These are phyloP conservation scores for Axea sp. DNA, from an alignment of 2,888 invertebrate genomes.

Conservation along the genomic window DNA sequence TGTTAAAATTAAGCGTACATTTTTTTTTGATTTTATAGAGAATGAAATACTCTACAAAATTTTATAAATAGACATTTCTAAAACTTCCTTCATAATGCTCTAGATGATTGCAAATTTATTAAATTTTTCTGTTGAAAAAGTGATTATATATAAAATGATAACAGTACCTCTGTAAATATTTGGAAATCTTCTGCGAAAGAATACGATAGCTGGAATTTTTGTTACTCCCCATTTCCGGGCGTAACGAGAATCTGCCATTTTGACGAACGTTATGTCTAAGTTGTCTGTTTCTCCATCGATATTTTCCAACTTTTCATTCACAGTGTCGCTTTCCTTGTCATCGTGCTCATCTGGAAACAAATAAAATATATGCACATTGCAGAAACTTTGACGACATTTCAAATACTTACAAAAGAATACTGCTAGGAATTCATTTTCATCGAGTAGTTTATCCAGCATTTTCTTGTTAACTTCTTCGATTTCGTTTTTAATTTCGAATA, in stretches of 20 bases:
- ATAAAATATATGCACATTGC: too few species aligned
- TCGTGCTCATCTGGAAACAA: conserved; percentile 88
- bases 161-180: conserved; percentile 96
- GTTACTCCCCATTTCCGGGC: conserved; percentile 97
- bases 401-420: conserved; percentile 95
- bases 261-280: conserved; percentile 95
- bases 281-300: conserved; percentile 97
- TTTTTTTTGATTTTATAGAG: too few species aligned
- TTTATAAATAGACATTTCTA: too few species aligned
- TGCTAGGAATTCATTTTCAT: conserved; percentile 96
- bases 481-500: conserved; percentile 96
- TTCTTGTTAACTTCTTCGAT: conserved; percentile 98
- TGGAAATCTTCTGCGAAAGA: conserved; percentile 94
- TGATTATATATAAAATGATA: too few species aligned
- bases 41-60: too few species aligned
- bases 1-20: too few species aligned
- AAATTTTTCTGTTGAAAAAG: too few species aligned
- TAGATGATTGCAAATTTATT: too few species aligned
- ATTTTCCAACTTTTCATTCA: conserved; percentile 92
- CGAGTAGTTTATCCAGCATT: conserved; percentile 95
- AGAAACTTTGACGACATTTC: too few species aligned
- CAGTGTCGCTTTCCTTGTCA: conserved; percentile 88
- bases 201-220: conserved; percentile 93
- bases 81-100: too few species aligned
- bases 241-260: conserved; percentile 94